Percentiles rank a stretch among this genome's conserved stretches.
phyloP scores from a whole-genome alignment of 1,140 invertebrate genomes.

The Chironomus striatipennis region DNA sequence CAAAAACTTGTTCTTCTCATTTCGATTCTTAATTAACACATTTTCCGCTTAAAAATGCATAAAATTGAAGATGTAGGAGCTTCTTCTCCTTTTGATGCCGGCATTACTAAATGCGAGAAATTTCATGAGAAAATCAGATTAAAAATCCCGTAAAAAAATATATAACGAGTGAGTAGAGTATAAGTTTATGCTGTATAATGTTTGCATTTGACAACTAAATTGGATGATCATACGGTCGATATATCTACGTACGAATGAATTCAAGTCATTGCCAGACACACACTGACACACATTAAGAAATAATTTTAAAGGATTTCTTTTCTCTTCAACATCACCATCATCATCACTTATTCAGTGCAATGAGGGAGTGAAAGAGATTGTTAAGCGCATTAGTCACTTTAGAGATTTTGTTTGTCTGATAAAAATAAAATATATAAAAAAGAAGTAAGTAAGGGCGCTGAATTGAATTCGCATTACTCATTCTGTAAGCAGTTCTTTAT shows the following conservation, averaged over 20 bases:
- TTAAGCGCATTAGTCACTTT: constrained; percentile 7
- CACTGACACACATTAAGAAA: not conserved
- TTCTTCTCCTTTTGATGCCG: not conserved
- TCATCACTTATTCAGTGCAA: constrained; percentile 4
- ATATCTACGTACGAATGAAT: not conserved
- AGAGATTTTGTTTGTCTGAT: not conserved
- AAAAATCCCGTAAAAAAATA: too few species aligned
- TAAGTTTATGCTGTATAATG: too few species aligned
- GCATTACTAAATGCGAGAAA: not conserved
- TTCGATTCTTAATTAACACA: not conserved
- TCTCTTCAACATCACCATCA: not conserved
- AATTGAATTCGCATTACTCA: constrained; percentile 2
- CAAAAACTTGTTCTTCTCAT: not conserved
- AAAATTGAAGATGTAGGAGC: not conserved
- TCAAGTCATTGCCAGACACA: not conserved
- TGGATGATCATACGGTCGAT: constrained; percentile 11
- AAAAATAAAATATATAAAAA: not conserved
- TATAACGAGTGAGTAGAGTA: too few species aligned
- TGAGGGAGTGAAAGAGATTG: not conserved
- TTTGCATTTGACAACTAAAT: constrained; percentile 9
- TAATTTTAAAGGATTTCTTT: not conserved
- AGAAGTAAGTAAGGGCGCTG: not conserved
- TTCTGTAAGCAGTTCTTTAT: not conserved
- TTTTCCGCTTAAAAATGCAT: constrained; percentile 18
- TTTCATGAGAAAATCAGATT: not conserved